Conservation (phyloP, 1,140 invertebrate genomes). For the Camponotus floridanus region DNA sequence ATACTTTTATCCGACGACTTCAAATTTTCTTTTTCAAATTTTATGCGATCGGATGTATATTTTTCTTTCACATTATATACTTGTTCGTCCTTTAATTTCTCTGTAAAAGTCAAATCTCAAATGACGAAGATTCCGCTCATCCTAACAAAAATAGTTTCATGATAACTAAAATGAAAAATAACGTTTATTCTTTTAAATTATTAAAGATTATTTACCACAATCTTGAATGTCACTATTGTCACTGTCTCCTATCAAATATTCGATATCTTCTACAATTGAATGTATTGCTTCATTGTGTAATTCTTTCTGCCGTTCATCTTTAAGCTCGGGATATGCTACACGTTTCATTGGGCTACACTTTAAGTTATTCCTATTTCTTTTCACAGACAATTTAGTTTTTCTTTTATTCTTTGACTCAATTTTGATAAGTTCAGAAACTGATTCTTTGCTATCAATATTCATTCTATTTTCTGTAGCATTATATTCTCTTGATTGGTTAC, state of each 20-base stretch:
- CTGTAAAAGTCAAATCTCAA: constrained; percentile 23
- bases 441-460: not conserved
- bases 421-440: not conserved
- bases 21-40: constrained; percentile 65
- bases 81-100: not conserved
- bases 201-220: constrained; percentile 53
- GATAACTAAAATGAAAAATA: constrained; percentile 4
- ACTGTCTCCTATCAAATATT: constrained; percentile 17
- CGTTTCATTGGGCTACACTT: not conserved
- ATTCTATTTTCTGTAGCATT: constrained; percentile 19
- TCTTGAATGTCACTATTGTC: constrained; percentile 32
- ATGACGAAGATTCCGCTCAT: not conserved
- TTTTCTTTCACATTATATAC: not conserved
- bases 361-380: not conserved
- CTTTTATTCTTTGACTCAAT: not conserved
- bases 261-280: constrained; percentile 17
- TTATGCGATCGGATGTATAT: not conserved
- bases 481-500: constrained; percentile 7
- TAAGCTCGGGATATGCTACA: not conserved
- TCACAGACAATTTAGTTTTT: not conserved
- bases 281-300: constrained; percentile 36
- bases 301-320: constrained; percentile 19
- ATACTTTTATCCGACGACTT: constrained; percentile 28
- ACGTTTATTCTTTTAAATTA: constrained; percentile 17
- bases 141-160: not conserved